phyloP scores from a whole-genome alignment of 64 coral and sea anemone genomes.

The Acropora yongei region DNA sequence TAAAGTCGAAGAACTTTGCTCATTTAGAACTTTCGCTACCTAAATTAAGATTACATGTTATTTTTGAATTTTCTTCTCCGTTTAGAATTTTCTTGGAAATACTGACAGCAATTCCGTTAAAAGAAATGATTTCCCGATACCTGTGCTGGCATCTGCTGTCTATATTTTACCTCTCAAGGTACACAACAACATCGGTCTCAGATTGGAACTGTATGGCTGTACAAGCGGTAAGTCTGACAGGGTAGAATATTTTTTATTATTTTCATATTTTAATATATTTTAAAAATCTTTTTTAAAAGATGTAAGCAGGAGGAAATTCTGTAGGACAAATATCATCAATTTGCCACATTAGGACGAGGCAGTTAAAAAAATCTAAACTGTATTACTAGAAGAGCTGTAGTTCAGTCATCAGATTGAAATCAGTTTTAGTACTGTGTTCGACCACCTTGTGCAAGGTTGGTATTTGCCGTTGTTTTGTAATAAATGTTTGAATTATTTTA shows the following conservation, averaged over 20 bases:
- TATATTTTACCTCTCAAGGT: slow-evolving; percentile 58
- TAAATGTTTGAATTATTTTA: too few species aligned
- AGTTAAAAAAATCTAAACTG: too few species aligned
- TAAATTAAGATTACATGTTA: not conserved
- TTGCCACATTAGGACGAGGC: too few species aligned
- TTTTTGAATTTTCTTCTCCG: not conserved
- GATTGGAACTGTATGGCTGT: slow-evolving; percentile 88
- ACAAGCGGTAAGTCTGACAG: slow-evolving; percentile 59
- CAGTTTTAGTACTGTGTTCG: too few species aligned
- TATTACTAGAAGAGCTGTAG: too few species aligned
- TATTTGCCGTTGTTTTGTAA: too few species aligned
- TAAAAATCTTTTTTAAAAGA: not conserved
- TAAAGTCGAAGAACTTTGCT: not conserved
- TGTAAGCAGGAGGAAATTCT: too few species aligned
- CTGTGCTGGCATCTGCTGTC: slow-evolving; percentile 72
- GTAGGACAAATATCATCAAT: too few species aligned
- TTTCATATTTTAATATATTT: not conserved
- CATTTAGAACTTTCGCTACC: not conserved
- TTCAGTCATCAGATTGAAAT: too few species aligned
- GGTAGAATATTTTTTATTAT: too few species aligned
- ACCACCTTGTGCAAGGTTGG: too few species aligned
- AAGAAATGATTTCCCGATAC: slow-evolving; percentile 50
- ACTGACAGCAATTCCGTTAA: slow-evolving; percentile 66
- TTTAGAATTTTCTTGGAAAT: slow-evolving; percentile 69
- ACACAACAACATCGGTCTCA: slow-evolving; percentile 80